These are phyloP conservation scores for Podarcis raffonei DNA, from an alignment of 2,113 vertebrate species.

Conservation along the genomic window DNA sequence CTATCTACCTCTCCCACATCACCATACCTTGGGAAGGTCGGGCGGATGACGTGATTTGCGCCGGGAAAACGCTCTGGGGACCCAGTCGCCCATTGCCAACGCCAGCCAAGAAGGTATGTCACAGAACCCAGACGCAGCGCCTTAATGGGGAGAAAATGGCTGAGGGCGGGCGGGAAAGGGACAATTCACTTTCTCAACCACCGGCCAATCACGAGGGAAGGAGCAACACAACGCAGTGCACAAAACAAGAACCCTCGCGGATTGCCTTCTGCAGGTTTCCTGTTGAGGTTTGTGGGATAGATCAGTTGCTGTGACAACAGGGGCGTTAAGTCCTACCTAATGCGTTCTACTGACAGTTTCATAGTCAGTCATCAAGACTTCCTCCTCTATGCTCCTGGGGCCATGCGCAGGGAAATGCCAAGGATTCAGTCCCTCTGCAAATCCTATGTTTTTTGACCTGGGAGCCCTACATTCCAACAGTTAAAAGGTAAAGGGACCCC, in stretches of 20 bases:
- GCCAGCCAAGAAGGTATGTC: background rate
- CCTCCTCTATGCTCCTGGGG: background rate
- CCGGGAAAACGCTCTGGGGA: accelerated
- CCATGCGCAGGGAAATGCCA: background rate
- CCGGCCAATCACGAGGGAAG: background rate
- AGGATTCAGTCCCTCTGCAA: background rate
- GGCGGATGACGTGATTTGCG: slow-evolving; percentile 14
- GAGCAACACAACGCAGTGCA: slow-evolving; percentile 11
- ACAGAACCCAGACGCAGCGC: background rate
- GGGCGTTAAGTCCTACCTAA: background rate
- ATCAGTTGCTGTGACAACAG: slow-evolving; percentile 44
- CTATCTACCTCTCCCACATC: background rate
- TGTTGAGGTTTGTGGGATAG: slow-evolving; percentile 57
- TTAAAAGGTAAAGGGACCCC: background rate
- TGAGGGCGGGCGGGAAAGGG: background rate
- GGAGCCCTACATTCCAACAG: background rate
- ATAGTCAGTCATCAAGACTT: background rate
- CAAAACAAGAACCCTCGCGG: slow-evolving; percentile 59
- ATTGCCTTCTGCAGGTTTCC: slow-evolving; percentile 56
- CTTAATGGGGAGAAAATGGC: background rate
- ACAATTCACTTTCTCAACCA: background rate
- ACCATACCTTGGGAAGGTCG: slow-evolving; percentile 57
- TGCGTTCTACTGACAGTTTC: background rate
- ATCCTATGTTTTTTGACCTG: background rate
- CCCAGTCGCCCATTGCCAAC: slow-evolving; percentile 20